Conservation (phyloP, 23 tunicate species). For the Aplidium turbinatum region DNA sequence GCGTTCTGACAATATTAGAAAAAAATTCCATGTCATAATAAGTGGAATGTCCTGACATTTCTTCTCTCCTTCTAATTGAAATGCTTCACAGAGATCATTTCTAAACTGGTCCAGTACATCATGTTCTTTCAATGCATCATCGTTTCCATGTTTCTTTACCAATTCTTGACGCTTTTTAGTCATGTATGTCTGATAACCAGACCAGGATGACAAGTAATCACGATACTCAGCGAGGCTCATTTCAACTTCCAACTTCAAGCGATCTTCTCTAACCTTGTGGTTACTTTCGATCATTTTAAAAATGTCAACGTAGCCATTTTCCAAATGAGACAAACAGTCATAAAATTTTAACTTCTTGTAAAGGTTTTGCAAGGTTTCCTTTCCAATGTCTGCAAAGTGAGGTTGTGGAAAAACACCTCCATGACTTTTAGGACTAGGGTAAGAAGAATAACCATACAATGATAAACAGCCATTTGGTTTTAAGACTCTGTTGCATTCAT, state of each 20-base stretch:
- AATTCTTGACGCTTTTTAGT: not conserved
- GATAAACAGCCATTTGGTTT: conserved; percentile 73
- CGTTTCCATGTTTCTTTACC: too few relatives aligned
- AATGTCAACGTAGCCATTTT: conserved; percentile 38
- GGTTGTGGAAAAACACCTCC: too few relatives aligned
- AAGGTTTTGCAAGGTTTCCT: too few relatives aligned
- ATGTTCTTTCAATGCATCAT: too few relatives aligned
- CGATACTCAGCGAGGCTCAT: conserved; percentile 33
- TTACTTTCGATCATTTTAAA: conserved; percentile 27
- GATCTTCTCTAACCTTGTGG: conserved; percentile 50
- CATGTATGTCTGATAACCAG: conserved; percentile 56
- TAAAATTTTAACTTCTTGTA: too few relatives aligned
- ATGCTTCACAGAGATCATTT: conserved; percentile 10
- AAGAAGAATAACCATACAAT: conserved; percentile 73
- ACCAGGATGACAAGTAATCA: conserved; percentile 64
- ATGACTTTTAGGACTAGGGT: conserved; percentile 31
- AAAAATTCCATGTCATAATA: conserved; percentile 25
- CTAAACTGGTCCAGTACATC: conserved; percentile 39
- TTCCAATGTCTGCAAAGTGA: too few relatives aligned
- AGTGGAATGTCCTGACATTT: not conserved
- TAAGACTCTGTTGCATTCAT: conserved; percentile 66
- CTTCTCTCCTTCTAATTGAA: not conserved
- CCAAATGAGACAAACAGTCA: conserved; percentile 58
- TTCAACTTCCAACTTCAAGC: conserved; percentile 22
- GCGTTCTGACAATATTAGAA: conserved; percentile 59